Base-by-base conservation (phyloP, 2,797 vertebrate species). In the Orestias chungarensis region DNA sequence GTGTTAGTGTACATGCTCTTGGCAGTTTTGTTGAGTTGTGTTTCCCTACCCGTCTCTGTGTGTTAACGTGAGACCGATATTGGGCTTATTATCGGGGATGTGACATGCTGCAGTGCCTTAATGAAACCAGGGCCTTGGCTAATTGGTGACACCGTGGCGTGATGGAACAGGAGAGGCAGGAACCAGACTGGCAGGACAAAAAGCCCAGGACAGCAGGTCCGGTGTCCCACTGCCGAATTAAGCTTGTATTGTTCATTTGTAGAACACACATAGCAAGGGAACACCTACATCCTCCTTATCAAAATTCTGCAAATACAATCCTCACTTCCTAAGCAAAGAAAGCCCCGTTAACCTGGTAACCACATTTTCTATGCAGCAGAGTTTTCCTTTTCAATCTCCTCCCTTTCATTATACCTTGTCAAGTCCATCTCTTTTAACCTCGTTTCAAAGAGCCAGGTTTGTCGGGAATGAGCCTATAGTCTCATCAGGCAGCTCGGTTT, bases 71-170 rank as follows among this genome's bases (percentile, higher is more conserved):
- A 31, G 67, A 71, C 76, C 76, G 43, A 76, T 88, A 82, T 84
- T 93, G 81, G 91, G 91, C 88, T 94, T 92, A 90, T 94, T 94
- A 94, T 94, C 93, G 89, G 78, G 66, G 76, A 83, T 72, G 88
- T 89, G 85, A 87, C 86, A 86, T 84, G 77, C 86, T 82, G 81
- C 47, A 46, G 86, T n/a, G 91, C 94, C 95, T 95, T 96, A 95
- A 95, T 92, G 92, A 95, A 96, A 95, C 88, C 88, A 71, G 85
- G 94, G 91, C 90, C 89, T 75, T 18, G 83, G 84, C 84, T 92
- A 91, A 90, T 96, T 97, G 95, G 94, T 95, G 94, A 95, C 94
- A 94, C 75, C 76, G 90, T 84, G 89, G 90, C 84, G 91, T 90
- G 85, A 86, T 83, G 91, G 87, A 86, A 90, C 77, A 82, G 92